Evolutionary conservation across 2,888 invertebrate species (phyloP), one percentile per base, ranked within the genome.

Genomic region (Mythimna impura): DNA sequence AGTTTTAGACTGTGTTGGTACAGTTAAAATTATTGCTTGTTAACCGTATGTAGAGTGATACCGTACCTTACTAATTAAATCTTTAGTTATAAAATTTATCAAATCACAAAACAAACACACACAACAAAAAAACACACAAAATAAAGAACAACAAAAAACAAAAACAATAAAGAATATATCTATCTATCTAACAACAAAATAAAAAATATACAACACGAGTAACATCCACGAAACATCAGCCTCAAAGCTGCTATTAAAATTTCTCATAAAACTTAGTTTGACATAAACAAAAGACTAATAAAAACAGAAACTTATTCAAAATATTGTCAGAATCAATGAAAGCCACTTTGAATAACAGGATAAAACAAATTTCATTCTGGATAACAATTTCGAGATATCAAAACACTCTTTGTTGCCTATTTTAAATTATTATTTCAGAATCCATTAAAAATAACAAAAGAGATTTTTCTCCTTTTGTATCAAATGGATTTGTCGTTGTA

Each of bases 401-500:
- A 64, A 78, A 76, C 40, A 67, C 60, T 77, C 63, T 67, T 78
- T 78, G 71, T 71, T 65, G 72, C 66, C 67, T 71, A 58, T 68
- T 86, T 82, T 71, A 68, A 83, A 76, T 68, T 65, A 73, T 75
- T 72, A 83, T 81, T 71, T 58, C 66, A 76, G 71, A 65, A 72
- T 76, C 76, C 81, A 86, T 86, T 84, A 71, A 58, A 66, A 54
- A 52, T 58, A 36, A 82, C 83, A 84, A 84, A 72, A 62, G 77
- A 61, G n/a, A 57, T 20, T 67, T 66, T 78, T 71, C 50, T 71
- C 47, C 74, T 69, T 74, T 80, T 76, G 65, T 67, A 25, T 9
- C 22, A 75, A 86, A 82, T 86, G 82, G 73, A 73, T 70, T 60
- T 80, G 67, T 57, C 60, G 47, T 57, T 82, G 76, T 80, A 63